A percentile compares a stretch with the other conserved stretches of the same genome.
Conservation (phyloP, 2,888 invertebrate genomes). For the Galerucella nymphaeae region DNA sequence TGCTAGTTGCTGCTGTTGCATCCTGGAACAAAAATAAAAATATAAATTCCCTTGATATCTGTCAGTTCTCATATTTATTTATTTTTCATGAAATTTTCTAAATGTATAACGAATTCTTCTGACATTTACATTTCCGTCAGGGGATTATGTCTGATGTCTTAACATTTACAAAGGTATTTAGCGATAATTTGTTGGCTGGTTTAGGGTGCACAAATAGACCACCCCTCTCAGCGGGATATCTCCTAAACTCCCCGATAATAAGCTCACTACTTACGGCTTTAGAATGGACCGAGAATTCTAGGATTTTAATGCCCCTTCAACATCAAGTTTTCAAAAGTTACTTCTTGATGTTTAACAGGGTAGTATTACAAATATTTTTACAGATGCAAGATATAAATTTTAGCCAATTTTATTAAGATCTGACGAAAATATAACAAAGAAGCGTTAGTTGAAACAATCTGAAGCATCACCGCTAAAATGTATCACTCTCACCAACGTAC, state of each 20-base stretch:
- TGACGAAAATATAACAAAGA: too few relatives aligned
- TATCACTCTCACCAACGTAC: too few relatives aligned
- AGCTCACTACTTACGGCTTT: conserved; percentile 51
- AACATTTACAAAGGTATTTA: conserved; percentile 48
- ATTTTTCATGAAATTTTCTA: not conserved
- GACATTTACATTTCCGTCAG: conserved; percentile 46
- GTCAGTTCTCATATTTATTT: not conserved
- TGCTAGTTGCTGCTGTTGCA: conserved; percentile 65
- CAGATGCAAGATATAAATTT: not conserved
- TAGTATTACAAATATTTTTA: not conserved
- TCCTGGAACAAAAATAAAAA: conserved; percentile 57
- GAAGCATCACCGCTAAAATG: too few relatives aligned
- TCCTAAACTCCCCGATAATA: conserved; percentile 51
- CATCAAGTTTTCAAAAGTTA: conserved; percentile 15
- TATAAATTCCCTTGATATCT: not conserved
- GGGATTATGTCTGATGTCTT: conserved; percentile 48
- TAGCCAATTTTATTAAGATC: too few relatives aligned
- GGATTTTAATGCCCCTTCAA: conserved; percentile 38
- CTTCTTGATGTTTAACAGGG: conserved; percentile 9
- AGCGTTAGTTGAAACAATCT: too few relatives aligned
- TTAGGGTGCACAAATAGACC: conserved; percentile 58
- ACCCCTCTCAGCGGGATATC: conserved; percentile 57
- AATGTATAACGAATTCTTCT: conserved; percentile 21
- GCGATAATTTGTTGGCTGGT: conserved; percentile 55
- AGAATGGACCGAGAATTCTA: conserved; percentile 49